Evolutionary conservation across 2,888 invertebrate species (phyloP).

Genomic region (Drosophila setosimentum): DNA sequence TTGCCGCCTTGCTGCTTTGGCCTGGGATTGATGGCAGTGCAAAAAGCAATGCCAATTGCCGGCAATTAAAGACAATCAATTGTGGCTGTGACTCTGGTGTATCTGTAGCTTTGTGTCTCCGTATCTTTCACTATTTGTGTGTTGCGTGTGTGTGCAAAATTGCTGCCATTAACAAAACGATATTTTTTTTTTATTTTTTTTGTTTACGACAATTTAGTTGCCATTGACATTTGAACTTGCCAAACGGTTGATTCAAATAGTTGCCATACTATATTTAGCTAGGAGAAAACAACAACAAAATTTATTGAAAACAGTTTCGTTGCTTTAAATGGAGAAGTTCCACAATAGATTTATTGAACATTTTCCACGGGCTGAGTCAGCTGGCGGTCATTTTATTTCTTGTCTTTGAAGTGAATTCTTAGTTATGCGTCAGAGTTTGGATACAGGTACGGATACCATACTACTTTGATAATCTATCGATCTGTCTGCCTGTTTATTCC

Average conservation of each 20-base stretch:
- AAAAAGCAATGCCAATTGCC: conserved; percentile 62
- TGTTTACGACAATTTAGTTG: conserved; percentile 63
- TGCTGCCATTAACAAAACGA: conserved; percentile 68
- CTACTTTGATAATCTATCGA: conserved; percentile 1
- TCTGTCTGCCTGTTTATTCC: background rate
- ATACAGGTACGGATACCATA: background rate
- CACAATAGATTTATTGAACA: conserved; percentile 30
- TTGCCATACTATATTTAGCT: conserved; percentile 20
- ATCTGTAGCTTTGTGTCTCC: conserved; percentile 27
- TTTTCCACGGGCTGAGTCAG: conserved; percentile 24
- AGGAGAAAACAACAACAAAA: conserved; percentile 16
- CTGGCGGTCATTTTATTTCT: conserved; percentile 16
- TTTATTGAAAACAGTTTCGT: conserved; percentile 28
- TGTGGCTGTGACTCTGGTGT: conserved; percentile 11
- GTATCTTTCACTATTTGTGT: conserved; percentile 22
- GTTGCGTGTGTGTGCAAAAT: conserved; percentile 55
- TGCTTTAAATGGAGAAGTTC: conserved; percentile 1
- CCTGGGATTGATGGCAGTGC: conserved; percentile 16
- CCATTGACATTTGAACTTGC: conserved; percentile 80
- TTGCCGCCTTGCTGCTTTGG: conserved; percentile 1
- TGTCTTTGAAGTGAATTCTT: conserved; percentile 4
- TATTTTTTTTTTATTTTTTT: conserved; percentile 21
- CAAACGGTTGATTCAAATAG: conserved; percentile 35
- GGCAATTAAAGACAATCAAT: conserved; percentile 72
- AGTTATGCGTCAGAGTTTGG: conserved; percentile 9